Evolutionary conservation across 2,888 invertebrate genomes (phyloP).

Genomic region (Microchrysa polita): DNA sequence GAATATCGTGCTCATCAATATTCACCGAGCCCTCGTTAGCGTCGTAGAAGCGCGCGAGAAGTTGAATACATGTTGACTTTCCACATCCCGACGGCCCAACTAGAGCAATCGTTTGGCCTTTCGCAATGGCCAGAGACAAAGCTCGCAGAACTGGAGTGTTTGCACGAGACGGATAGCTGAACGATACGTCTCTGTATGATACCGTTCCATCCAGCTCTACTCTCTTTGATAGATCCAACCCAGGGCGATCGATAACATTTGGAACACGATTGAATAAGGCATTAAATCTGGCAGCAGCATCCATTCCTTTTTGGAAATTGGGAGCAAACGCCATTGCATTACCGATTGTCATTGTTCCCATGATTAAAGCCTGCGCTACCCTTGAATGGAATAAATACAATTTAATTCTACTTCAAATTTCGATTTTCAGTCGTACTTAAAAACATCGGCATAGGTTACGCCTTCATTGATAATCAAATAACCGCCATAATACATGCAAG

Average conservation of each 20-base stretch:
- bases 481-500: constrained; percentile 78
- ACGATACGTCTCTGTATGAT: constrained; percentile 73
- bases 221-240: constrained; percentile 52
- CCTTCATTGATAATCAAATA: constrained; percentile 70
- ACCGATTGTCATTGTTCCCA: constrained; percentile 78
- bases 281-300: constrained; percentile 76
- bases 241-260: constrained; percentile 67
- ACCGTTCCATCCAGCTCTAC: constrained; percentile 72
- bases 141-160: constrained; percentile 75
- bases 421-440: constrained; percentile 70
- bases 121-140: constrained; percentile 70
- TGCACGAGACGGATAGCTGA: constrained; percentile 81
- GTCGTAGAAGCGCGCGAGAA: constrained; percentile 87
- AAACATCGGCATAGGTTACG: constrained; percentile 70
- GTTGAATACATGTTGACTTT: constrained; percentile 86
- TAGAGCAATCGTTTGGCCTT: constrained; percentile 78
- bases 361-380: constrained; percentile 76
- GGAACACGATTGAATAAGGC: constrained; percentile 71
- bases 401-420: too few species aligned
- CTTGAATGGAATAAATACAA: constrained; percentile 61
- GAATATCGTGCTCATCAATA: constrained; percentile 67
- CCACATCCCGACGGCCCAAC: constrained; percentile 88
- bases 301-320: constrained; percentile 81
- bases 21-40: constrained; percentile 73
- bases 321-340: constrained; percentile 75